Evolutionary conservation across 2,113 vertebrate genomes (phyloP).

Genomic region (Polyodon spathula): DNA sequence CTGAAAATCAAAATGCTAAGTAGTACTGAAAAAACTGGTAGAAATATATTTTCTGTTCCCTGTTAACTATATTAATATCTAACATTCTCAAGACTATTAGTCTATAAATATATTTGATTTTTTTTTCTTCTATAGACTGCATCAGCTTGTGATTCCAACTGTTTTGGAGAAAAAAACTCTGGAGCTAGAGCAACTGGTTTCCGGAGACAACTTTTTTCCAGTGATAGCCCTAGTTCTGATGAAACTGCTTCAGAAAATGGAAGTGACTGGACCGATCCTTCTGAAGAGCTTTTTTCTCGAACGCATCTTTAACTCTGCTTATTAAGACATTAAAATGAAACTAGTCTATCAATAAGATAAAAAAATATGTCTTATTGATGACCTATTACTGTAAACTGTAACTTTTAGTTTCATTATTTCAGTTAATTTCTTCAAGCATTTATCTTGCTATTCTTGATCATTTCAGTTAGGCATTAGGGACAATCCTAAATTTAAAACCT

Average conservation of each 20-base stretch:
- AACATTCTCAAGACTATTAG: not conserved
- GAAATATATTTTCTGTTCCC: too few species aligned
- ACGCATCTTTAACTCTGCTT: conserved; percentile 62
- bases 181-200: conserved; percentile 50
- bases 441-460: conserved; percentile 68
- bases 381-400: conserved; percentile 61
- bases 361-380: conserved; percentile 53
- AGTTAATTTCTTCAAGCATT: conserved; percentile 71
- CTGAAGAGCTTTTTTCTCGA: conserved; percentile 63
- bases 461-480: conserved; percentile 62
- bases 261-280: conserved; percentile 58
- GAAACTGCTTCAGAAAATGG: conserved; percentile 64
- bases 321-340: conserved; percentile 36
- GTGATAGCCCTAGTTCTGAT: conserved; percentile 64
- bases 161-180: conserved; percentile 53
- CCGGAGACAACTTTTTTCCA: conserved; percentile 55
- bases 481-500: conserved; percentile 50
- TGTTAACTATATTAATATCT: not conserved
- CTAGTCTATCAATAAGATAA: conserved; percentile 44
- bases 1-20: too few species aligned
- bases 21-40: too few species aligned
- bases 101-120: conserved; percentile 19
- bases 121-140: conserved; percentile 65
- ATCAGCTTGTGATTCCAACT: conserved; percentile 82
- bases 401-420: conserved; percentile 69